Evolutionary conservation across 1,140 invertebrate species (phyloP).

Genomic region (Halyomorpha halys): DNA sequence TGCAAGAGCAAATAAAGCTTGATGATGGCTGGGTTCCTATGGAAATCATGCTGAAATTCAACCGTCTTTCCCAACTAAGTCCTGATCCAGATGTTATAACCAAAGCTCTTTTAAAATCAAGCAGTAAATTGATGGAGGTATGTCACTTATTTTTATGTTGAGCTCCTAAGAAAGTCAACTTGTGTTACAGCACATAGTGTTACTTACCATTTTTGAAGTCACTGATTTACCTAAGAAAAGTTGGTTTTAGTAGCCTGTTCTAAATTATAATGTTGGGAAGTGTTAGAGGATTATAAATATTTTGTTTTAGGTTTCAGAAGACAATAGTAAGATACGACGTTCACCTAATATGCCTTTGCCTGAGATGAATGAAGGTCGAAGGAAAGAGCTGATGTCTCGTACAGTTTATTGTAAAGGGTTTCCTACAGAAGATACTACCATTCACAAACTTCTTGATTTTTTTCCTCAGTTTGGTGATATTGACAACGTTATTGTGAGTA

Average conservation of each 20-base stretch:
- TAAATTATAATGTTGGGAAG: too few species aligned
- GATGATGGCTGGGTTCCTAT: conserved; percentile 87
- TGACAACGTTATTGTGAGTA: conserved; percentile 59
- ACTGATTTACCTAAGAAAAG: background rate
- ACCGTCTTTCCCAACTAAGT: conserved; percentile 64
- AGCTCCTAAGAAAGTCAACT: too few species aligned
- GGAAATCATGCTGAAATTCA: conserved; percentile 76
- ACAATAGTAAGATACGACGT: conserved; percentile 69
- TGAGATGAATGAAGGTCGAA: conserved; percentile 70
- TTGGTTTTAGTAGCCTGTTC: background rate
- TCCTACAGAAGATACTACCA: conserved; percentile 47
- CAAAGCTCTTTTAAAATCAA: conserved; percentile 62
- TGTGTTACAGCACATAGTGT: too few species aligned
- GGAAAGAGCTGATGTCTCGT: conserved; percentile 60
- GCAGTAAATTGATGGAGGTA: conserved; percentile 30
- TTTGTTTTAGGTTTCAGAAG: conserved; percentile 51
- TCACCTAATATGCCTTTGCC: conserved; percentile 66
- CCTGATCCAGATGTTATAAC: conserved; percentile 59
- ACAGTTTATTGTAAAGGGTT: conserved; percentile 89
- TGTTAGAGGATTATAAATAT: too few species aligned
- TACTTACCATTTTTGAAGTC: too few species aligned
- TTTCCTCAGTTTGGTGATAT: conserved; percentile 58
- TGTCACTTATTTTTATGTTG: background rate
- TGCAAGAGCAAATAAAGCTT: conserved; percentile 68
- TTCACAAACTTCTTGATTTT: conserved; percentile 65